These are phyloP conservation scores for Phataginus tricuspis DNA, from an alignment of 2,797 vertebrate genomes.

Conservation along the genomic window DNA sequence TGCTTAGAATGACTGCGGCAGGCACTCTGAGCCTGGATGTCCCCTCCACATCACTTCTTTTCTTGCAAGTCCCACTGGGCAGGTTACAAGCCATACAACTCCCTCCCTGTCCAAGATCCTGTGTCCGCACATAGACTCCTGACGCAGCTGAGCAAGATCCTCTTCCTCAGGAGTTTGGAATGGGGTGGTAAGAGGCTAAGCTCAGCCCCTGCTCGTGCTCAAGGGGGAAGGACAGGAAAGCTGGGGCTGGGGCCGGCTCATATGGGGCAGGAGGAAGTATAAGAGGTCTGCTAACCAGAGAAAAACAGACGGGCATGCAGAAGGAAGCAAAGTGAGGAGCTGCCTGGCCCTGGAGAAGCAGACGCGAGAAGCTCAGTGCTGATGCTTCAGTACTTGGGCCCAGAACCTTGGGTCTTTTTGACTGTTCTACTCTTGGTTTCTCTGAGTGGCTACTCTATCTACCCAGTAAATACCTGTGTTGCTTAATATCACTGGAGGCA, in stretches of 20 bases:
- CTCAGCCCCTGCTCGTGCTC: neutral
- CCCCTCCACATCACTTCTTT: neutral
- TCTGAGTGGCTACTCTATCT: neutral
- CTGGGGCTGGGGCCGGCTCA: neutral
- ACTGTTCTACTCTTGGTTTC: neutral
- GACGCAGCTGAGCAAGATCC: neutral
- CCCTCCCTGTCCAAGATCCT: neutral
- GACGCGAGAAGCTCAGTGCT: neutral
- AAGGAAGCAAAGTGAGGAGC: neutral
- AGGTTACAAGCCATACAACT: neutral
- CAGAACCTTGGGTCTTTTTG: neutral
- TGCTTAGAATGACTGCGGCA: neutral
- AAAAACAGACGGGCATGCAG: neutral
- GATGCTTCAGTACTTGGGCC: neutral
- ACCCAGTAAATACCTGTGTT: neutral
- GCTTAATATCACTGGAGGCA: neutral
- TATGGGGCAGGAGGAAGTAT: accelerated
- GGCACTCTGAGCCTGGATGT: neutral
- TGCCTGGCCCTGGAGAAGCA: neutral
- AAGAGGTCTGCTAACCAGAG: too few relatives aligned
- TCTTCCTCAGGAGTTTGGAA: neutral
- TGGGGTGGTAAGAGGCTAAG: neutral
- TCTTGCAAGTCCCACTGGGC: neutral
- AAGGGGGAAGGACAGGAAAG: neutral
- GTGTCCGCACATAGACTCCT: neutral